Percentiles rank a stretch among this genome's conserved stretches.
Evolutionary conservation across 1,140 invertebrate species (phyloP).

Genomic region (Halesus radiatus): DNA sequence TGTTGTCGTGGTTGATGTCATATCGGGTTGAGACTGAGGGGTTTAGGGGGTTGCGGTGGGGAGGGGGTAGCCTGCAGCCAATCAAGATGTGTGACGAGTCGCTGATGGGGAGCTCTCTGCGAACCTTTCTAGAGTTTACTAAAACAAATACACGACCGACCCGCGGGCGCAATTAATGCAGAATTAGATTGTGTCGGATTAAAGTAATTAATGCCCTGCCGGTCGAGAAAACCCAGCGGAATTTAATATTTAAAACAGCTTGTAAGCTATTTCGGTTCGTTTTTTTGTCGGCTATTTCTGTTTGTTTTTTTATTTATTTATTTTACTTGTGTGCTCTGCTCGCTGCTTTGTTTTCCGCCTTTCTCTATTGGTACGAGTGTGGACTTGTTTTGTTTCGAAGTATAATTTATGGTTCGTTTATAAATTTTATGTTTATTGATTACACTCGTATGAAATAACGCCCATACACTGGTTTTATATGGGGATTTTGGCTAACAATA

Average conservation of each 20-base stretch:
- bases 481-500: conserved; percentile 15
- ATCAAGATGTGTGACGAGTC: conserved; percentile 26
- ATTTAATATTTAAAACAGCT: conserved; percentile 38
- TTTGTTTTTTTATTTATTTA: neutral
- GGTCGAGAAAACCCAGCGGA: conserved; percentile 3
- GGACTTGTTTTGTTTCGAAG: conserved; percentile 9
- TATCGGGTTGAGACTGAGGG: neutral
- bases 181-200: conserved; percentile 44
- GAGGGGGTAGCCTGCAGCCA: conserved; percentile 3
- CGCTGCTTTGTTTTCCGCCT: conserved; percentile 1
- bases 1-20: neutral
- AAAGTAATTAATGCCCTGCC: conserved; percentile 34
- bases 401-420: conserved; percentile 13
- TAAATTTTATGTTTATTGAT: conserved; percentile 26
- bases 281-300: neutral
- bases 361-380: neutral
- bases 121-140: conserved; percentile 8
- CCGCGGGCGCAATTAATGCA: conserved; percentile 36
- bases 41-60: neutral
- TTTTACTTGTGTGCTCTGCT: neutral
- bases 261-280: neutral
- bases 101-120: conserved; percentile 19
- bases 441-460: conserved; percentile 2
- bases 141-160: conserved; percentile 20
- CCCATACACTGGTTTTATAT: neutral